Base-by-base conservation (phyloP, 2,888 invertebrate species). In the Plagodis pulveraria region DNA sequence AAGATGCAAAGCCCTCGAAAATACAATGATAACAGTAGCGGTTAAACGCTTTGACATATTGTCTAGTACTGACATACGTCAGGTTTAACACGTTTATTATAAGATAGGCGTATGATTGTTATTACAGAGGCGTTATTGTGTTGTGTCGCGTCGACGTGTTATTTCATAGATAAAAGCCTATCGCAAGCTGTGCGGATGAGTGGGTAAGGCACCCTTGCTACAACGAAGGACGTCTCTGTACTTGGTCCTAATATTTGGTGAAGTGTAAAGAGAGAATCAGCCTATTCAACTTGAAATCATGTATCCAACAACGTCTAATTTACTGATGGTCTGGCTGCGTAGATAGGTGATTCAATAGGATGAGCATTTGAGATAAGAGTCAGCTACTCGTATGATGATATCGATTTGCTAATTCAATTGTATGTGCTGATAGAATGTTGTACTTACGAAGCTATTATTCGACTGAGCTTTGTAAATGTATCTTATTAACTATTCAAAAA, bases 151-250 rank as follows among this genome's bases (percentile, higher is more conserved):
- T 64, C 73, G 70, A 38, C n/a, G n/a, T 77, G 77, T 77, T 75
- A 72, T 72, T 75, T 73, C 58, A 56, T 51, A 70, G 86, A 85
- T 85, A 84, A 80, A 53, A 60, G 70, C 77, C 63, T 89, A 89
- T 90, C 87, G 64, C 77, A 77, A 84, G 85, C 64, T 81, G 73
- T 86, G 71, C 83, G 80, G 82, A 78, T 86, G 85, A 87, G 73
- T 72, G 82, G 74, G 62, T 82, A 69, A 61, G 68, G 46, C 68
- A 75, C 73, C 80, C 73, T 74, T 76, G 66, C 66, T 72, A 69
- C 60, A 67, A 63, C 69, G 74, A 63, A 69, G 70, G 71, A 76
- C 73, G 58, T 54, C 50, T 61, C 54, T 55, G 65, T 65, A 67
- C 72, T 77, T 69, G 66, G 62, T 67, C 75, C 67, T 69, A 72